Percentiles rank a stretch among this genome's conserved stretches.
phyloP scores from a whole-genome alignment of 1,140 invertebrate genomes.

The Drosophila navojoa region DNA sequence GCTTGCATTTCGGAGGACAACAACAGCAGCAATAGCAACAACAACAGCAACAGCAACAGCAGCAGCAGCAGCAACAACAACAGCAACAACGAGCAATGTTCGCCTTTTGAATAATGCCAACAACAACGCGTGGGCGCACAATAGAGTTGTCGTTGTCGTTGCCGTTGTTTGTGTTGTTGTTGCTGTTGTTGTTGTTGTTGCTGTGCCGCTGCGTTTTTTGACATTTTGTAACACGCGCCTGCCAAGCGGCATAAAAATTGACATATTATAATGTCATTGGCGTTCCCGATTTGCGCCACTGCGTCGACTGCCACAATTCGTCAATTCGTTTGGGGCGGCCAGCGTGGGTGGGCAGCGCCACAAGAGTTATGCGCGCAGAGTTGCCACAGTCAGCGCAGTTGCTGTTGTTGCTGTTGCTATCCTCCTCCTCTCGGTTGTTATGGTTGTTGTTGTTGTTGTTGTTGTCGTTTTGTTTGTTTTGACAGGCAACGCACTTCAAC shows the following conservation, averaged over 20 bases:
- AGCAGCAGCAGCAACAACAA: constrained; percentile 8
- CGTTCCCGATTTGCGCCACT: constrained; percentile 80
- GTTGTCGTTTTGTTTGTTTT: constrained; percentile 56
- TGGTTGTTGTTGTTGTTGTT: constrained; percentile 41
- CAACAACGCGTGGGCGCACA: constrained; percentile 70
- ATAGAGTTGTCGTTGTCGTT: constrained; percentile 72
- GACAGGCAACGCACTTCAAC: constrained; percentile 50
- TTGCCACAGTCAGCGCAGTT: constrained; percentile 24
- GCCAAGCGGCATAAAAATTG: constrained; percentile 82
- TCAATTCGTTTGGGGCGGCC: constrained; percentile 51
- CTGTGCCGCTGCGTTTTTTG: constrained; percentile 75
- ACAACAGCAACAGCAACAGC: constrained; percentile 18
- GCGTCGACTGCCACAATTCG: constrained; percentile 66
- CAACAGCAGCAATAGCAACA: constrained; percentile 24
- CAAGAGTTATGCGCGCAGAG: constrained; percentile 27
- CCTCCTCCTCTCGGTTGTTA: not conserved
- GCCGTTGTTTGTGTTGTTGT: constrained; percentile 10
- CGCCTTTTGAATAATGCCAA: constrained; percentile 49
- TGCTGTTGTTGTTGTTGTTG: constrained; percentile 22
- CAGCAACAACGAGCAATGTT: constrained; percentile 41
- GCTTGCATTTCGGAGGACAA: constrained; percentile 33
- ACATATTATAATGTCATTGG: constrained; percentile 82
- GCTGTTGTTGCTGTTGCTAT: constrained; percentile 36
- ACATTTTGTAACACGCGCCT: constrained; percentile 80
- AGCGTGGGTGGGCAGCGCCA: constrained; percentile 68